phyloP scores from a whole-genome alignment of 2,888 invertebrate genomes.

The Rhodophaea formosa region DNA sequence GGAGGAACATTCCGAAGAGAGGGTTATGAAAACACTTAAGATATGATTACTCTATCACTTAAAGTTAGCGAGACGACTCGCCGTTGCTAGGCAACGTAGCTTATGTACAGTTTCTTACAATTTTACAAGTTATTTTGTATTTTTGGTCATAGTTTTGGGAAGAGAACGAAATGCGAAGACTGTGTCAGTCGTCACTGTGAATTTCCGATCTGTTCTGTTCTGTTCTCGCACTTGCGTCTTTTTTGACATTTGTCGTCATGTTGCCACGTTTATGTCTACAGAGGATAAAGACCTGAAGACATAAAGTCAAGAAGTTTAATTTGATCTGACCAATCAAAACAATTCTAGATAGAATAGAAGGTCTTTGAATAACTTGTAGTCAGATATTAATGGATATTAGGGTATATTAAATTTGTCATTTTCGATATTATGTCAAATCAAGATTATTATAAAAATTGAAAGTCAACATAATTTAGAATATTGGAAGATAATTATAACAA shows the following conservation, averaged over 20 bases:
- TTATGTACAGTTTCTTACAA: constrained; percentile 47
- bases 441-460: neutral
- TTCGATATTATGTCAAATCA: neutral
- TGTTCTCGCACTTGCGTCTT: neutral
- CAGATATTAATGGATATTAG: too few relatives aligned
- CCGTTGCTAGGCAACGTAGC: constrained; percentile 60
- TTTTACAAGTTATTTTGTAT: constrained; percentile 47
- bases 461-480: constrained; percentile 7
- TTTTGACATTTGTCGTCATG: neutral
- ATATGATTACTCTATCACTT: constrained; percentile 75
- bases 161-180: constrained; percentile 54
- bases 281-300: neutral
- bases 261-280: neutral
- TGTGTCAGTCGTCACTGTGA: neutral
- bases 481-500: constrained; percentile 5
- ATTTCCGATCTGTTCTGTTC: neutral
- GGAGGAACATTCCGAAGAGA: constrained; percentile 54
- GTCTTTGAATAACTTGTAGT: too few relatives aligned
- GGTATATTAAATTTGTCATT: neutral
- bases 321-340: constrained; percentile 1
- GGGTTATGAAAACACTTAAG: constrained; percentile 66
- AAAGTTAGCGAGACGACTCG: constrained; percentile 34
- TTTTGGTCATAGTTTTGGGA: constrained; percentile 73
- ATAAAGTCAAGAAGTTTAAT: neutral
- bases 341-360: neutral